Evolutionary conservation across 92 coral and sea anemone species (phyloP).

Genomic region (Blastomussa wellsi): DNA sequence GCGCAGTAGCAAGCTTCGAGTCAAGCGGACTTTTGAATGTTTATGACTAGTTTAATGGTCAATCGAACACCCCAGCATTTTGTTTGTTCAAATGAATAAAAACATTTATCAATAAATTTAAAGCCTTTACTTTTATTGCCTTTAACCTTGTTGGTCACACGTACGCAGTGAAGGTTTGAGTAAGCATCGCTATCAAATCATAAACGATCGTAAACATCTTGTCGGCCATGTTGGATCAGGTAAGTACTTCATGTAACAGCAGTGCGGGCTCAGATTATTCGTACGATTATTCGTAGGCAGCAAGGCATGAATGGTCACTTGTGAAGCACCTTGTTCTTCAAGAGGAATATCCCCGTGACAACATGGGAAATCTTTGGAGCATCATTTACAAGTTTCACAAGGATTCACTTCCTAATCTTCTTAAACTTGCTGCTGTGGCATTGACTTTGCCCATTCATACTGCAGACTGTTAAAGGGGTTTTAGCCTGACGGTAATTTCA

Average conservation of each 20-base stretch:
- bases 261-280: slow-evolving; percentile 6
- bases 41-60: slow-evolving; percentile 13
- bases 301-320: too few species aligned
- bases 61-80: slow-evolving; percentile 14
- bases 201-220: not conserved
- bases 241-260: slow-evolving; percentile 15
- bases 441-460: slow-evolving; percentile 56
- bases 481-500: too few species aligned
- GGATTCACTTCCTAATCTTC: slow-evolving; percentile 32
- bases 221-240: slow-evolving; percentile 17
- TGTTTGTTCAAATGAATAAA: not conserved
- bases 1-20: slow-evolving; percentile 17
- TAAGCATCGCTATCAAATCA: not conserved
- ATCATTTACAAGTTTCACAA: too few species aligned
- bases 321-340: too few species aligned
- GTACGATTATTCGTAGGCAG: not conserved
- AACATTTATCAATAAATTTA: not conserved
- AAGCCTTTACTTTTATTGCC: not conserved
- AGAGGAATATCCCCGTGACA: too few species aligned
- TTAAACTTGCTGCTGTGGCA: slow-evolving; percentile 47
- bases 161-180: not conserved
- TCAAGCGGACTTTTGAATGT: slow-evolving; percentile 11
- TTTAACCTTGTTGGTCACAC: slow-evolving; percentile 8
- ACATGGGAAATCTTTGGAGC: too few species aligned
- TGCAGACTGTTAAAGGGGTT: slow-evolving; percentile 60